phyloP scores from a whole-genome alignment of 2,888 invertebrate species.

The Liodrosophila aerea region DNA sequence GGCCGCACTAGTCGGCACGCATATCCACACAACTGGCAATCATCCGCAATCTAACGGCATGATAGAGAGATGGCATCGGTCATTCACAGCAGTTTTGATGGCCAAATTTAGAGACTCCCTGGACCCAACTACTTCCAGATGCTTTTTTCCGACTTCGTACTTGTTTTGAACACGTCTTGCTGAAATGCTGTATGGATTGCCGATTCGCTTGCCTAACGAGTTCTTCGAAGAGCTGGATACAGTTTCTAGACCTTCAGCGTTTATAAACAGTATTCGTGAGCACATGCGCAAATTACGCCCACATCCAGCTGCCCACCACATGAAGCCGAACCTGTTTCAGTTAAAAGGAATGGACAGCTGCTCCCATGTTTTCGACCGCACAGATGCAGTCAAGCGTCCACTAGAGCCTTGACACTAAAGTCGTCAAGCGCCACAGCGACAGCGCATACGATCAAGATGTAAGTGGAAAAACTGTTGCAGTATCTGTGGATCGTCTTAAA shows the following conservation, averaged over 20 bases:
- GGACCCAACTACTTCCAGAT: background rate
- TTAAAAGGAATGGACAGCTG: background rate
- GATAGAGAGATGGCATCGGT: conserved; percentile 1
- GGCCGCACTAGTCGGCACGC: background rate
- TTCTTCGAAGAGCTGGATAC: background rate
- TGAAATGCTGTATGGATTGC: conserved; percentile 2
- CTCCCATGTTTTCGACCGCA: background rate
- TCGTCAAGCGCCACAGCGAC: background rate
- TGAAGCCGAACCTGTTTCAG: background rate
- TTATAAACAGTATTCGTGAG: background rate
- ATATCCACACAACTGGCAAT: conserved; percentile 7
- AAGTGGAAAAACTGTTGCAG: background rate
- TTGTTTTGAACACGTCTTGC: conserved; percentile 1
- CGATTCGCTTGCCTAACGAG: background rate
- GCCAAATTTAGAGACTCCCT: background rate
- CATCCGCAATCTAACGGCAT: conserved; percentile 6
- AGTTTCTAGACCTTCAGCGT: background rate
- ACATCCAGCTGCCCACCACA: background rate
- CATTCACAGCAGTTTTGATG: background rate
- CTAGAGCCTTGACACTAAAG: background rate
- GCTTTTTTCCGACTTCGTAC: conserved; percentile 1
- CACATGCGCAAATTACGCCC: conserved; percentile 1
- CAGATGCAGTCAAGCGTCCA: background rate
- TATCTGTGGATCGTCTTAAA: background rate
- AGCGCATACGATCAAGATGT: background rate